Base-by-base conservation (phyloP, 2,797 vertebrate species). In the Ceryle rudis region DNA sequence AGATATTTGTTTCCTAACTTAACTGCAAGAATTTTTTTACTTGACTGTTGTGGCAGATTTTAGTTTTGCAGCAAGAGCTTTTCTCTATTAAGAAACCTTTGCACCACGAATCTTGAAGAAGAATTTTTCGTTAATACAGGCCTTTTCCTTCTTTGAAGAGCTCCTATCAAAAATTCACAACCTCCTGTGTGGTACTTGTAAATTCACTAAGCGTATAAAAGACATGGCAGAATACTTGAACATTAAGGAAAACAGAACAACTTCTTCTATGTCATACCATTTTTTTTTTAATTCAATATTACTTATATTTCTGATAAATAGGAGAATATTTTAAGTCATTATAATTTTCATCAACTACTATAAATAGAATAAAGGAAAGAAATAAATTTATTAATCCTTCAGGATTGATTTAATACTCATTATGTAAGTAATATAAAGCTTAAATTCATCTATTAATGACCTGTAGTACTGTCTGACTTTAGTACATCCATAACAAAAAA, bases 121-220 rank as follows among this genome's bases (percentile, higher is more conserved):
- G 89, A 95, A 92, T 97, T 97, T 98, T 98, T 98, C 98, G 98
- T 89, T 98, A 98, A 98, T 98, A 77, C 41, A 97, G 97, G 97
- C 98, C 98, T 98, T 98, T 97, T 96, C 91, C 89, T 97, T 97
- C 95, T 91, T 97, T 94, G 90, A 97, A 95, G 94, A 97, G 85
- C 92, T 95, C 73, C 67, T 95, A 97, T 98, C 98, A 98, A 98
- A 98, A 97, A 98, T 97, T 97, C 96, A 97, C 94, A 96, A 91
- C 95, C 96, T 97, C 94, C 97, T 98, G 91, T 98, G 91, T 96
- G 96, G 90, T 97, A 91, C 79, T 91, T 97, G 95, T 97, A 98
- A 97, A 98, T 97, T 97, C 95, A 90, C 93, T 86, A 95, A 95
- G 85, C 73, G 95, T 94, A 96, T 97, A 97, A 97, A 97, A 95